Conservation (phyloP, 2,888 invertebrate species). For the Antheraea yamamai region DNA sequence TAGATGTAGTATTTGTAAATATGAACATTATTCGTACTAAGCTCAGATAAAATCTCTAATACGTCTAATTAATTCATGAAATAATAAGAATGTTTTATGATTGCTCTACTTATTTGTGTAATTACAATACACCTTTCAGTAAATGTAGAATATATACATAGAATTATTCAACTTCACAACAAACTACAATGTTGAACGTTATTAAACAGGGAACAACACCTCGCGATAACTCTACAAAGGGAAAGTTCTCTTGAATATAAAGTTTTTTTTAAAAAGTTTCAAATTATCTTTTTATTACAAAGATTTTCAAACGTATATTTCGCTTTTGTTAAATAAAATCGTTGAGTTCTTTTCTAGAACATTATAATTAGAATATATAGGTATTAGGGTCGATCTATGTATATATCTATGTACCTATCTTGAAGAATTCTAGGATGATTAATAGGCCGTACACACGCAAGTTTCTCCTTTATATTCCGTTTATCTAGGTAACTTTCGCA, state of each 20-base stretch:
- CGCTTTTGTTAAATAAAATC: neutral
- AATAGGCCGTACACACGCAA: conserved; percentile 59
- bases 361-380: neutral
- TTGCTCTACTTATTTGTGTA: neutral
- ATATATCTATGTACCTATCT: neutral
- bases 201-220: conserved; percentile 11
- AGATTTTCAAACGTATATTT: neutral
- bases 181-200: conserved; percentile 4
- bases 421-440: conserved; percentile 46
- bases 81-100: too few species aligned
- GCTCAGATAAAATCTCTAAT: too few species aligned
- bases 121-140: neutral
- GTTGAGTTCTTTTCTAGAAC: neutral
- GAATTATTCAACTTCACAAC: neutral
- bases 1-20: too few species aligned
- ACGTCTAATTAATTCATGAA: too few species aligned
- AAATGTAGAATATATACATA: neutral
- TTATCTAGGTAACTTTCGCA: conserved; percentile 56
- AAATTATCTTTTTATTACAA: conserved; percentile 17
- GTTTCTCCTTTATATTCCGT: conserved; percentile 60
- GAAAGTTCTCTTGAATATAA: conserved; percentile 16
- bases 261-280: conserved; percentile 13
- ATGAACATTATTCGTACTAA: too few species aligned
- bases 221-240: conserved; percentile 13
- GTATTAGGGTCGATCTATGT: neutral